phyloP scores from a whole-genome alignment of 2,113 vertebrate species.

The Leucosticte australis region DNA sequence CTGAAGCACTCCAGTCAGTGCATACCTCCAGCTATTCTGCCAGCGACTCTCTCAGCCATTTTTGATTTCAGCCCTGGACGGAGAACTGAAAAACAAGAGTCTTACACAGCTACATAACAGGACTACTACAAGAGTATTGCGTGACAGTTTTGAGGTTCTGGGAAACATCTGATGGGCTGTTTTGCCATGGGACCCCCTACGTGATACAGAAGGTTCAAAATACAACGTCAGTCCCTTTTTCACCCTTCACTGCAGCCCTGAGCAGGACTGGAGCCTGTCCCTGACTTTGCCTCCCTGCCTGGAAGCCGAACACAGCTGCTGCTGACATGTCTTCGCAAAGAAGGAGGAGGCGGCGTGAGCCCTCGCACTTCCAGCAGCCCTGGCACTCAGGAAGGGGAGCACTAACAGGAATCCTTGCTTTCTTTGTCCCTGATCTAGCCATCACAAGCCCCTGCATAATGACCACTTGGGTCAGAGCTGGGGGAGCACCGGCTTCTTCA shows the following conservation, averaged over 20 bases:
- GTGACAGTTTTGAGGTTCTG: neutral
- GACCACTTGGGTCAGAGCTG: fast-evolving
- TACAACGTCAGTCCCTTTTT: fast-evolving
- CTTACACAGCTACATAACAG: neutral
- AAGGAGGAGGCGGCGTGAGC: fast-evolving
- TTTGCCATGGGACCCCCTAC: neutral
- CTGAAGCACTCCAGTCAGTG: neutral
- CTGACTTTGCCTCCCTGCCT: neutral
- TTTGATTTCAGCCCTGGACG: fast-evolving
- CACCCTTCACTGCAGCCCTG: neutral
- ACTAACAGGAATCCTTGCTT: neutral
- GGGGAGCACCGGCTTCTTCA: neutral
- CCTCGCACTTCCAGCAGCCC: neutral
- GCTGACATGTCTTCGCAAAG: neutral
- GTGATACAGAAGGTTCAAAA: neutral
- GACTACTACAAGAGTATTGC: neutral
- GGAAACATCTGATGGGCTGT: neutral
- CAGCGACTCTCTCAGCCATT: neutral
- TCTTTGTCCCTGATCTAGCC: neutral
- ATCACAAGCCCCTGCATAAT: neutral
- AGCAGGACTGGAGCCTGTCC: neutral
- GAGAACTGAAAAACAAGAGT: neutral
- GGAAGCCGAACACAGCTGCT: neutral
- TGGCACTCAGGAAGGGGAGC: neutral
- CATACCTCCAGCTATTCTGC: neutral